Evolutionary conservation across 2,888 invertebrate genomes (phyloP), one percentile per base, ranked within the genome.

Genomic region (Bhutanitis thaidina): DNA sequence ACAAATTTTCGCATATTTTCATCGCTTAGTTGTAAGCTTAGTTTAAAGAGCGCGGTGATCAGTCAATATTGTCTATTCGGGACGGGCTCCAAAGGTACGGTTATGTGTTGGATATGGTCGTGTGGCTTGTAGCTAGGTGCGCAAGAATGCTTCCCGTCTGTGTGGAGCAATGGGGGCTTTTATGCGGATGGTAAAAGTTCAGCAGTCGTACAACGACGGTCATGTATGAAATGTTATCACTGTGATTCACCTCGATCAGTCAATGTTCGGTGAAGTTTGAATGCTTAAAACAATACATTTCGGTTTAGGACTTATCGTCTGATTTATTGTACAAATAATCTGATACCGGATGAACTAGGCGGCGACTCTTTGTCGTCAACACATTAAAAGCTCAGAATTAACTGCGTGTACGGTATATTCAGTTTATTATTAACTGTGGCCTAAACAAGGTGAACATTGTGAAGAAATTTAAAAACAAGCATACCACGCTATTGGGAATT

Each of bases 101-200:
- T 69, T 69, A 71, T 83, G 80, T 86, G 76, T 86, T 87, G 87
- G 86, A 79, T 87, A 83, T 85, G 81, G 80, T 80, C 74, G 64
- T 64, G 64, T 64, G 62, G 83, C 83, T 84, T 82, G 83, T 84
- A 83, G 83, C 76, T 83, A 77, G 73, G 79, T 61, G 52, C 59
- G 78, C 76, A 70, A 69, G 62, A 64, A 65, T 63, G 85, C 86
- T 86, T 82, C 71, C n/a, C 78, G 80, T 68, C 62, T 60, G 61
- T 85, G 80, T 74, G 67, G 73, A 75, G 72, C 74, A 69, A 71
- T 63, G 65, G 77, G 78, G 78, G 73, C n/a, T n/a, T 65, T 55
- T 58, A 57, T 61, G 62, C 66, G 68, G 67, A 63, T 3, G 20
- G 20, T 20, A 20, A 20, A 34, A n/a, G 7, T 27, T 27, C 27